Evolutionary conservation across 2,797 vertebrate species (phyloP).

Genomic region (Emys orbicularis): DNA sequence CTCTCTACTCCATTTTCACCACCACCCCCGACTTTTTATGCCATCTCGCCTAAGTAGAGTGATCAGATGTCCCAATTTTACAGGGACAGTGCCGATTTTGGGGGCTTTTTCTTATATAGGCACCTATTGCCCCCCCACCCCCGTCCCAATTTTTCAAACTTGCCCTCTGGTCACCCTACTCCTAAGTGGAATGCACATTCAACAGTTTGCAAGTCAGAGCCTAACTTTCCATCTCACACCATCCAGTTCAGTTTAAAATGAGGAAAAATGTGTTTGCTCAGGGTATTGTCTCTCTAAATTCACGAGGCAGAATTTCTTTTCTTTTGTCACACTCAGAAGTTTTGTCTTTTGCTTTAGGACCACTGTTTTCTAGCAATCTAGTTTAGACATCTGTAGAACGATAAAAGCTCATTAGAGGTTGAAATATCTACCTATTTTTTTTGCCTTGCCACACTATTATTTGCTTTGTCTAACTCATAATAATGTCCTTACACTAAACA

Average conservation of each 20-base stretch:
- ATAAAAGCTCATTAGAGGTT: neutral
- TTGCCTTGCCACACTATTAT: neutral
- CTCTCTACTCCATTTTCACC: slow-evolving; percentile 44
- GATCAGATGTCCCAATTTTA: no score
- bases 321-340: neutral
- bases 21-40: slow-evolving; percentile 27
- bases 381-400: neutral
- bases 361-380: slow-evolving; percentile 11
- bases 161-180: neutral
- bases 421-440: slow-evolving; percentile 9
- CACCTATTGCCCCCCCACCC: no score
- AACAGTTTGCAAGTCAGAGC: slow-evolving; percentile 20
- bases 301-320: slow-evolving; percentile 24
- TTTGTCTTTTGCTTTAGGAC: neutral
- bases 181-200: slow-evolving; percentile 56
- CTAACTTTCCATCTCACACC: slow-evolving; percentile 61
- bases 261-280: slow-evolving; percentile 25
- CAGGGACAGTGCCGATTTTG: no score
- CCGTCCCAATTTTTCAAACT: no score
- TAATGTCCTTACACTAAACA: neutral
- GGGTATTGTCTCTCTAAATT: slow-evolving; percentile 32
- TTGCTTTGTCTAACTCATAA: slow-evolving; percentile 33
- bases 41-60: slow-evolving; percentile 14
- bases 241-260: slow-evolving; percentile 49
- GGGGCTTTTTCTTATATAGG: no score